These are phyloP conservation scores for Hydriomena furcata DNA, from an alignment of 2,888 invertebrate genomes.

Conservation along the genomic window DNA sequence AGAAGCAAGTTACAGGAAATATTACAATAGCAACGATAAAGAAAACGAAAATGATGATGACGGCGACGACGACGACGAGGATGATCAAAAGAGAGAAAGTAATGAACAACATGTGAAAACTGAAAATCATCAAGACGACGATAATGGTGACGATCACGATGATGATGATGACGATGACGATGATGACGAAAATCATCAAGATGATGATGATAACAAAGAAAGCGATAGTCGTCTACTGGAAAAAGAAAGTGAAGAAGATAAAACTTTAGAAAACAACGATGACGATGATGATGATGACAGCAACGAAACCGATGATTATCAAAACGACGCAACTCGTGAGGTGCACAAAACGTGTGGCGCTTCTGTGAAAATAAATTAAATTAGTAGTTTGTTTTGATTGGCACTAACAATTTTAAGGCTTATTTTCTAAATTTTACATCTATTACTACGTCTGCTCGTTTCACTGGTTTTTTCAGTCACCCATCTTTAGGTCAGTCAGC, in stretches of 20 bases:
- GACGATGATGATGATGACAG: constrained; percentile 16
- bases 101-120: constrained; percentile 42
- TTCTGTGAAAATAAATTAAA: constrained; percentile 38
- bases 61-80: constrained; percentile 45
- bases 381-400: constrained; percentile 49
- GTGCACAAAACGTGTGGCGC: constrained; percentile 53
- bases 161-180: constrained; percentile 42
- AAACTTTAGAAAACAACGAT: constrained; percentile 24
- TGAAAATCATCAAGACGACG: constrained; percentile 20
- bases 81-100: constrained; percentile 46
- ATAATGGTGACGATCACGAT: constrained; percentile 43
- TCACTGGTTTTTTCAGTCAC: too few species aligned
- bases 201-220: constrained; percentile 30
- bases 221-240: constrained; percentile 30
- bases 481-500: too few species aligned
- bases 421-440: constrained; percentile 35
- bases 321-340: constrained; percentile 46
- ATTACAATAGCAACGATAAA: constrained; percentile 35
- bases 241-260: constrained; percentile 39
- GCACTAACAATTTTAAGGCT: constrained; percentile 61
- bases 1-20: constrained; percentile 41
- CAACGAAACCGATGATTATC: constrained; percentile 42
- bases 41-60: constrained; percentile 40
- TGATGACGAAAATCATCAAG: constrained; percentile 42
- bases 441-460: too few species aligned